phyloP scores from a whole-genome alignment of 1,140 invertebrate species.

The Chelonus insularis region DNA sequence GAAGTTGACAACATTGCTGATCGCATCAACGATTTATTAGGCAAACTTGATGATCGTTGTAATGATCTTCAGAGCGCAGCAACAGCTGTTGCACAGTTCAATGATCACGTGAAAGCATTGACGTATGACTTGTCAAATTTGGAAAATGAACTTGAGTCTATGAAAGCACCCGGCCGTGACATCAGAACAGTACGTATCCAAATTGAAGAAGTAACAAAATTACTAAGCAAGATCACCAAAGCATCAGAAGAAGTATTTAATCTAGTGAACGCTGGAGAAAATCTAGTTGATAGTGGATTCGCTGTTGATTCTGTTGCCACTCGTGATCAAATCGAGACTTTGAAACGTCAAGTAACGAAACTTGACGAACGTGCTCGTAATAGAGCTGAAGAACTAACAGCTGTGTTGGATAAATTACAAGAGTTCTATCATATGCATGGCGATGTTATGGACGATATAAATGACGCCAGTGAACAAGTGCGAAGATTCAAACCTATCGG shows the following conservation, averaged over 20 bases:
- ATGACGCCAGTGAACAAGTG: conserved; percentile 75
- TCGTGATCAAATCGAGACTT: conserved; percentile 76
- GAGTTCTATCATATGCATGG: conserved; percentile 81
- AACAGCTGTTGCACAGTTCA: conserved; percentile 83
- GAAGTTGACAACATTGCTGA: conserved; percentile 79
- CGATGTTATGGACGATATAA: conserved; percentile 75
- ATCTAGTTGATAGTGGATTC: conserved; percentile 80
- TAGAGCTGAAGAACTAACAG: conserved; percentile 77
- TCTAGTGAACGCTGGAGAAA: conserved; percentile 73
- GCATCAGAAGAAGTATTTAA: conserved; percentile 71
- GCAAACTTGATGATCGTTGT: conserved; percentile 77
- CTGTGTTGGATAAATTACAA: conserved; percentile 75
- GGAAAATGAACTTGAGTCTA: conserved; percentile 81
- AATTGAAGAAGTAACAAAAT: conserved; percentile 75
- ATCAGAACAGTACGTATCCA: conserved; percentile 83
- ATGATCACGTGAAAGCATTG: conserved; percentile 80
- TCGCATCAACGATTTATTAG: conserved; percentile 76
- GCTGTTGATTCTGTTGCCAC: conserved; percentile 79
- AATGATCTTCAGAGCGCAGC: conserved; percentile 84
- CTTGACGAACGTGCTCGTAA: conserved; percentile 76
- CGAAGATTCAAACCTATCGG: conserved; percentile 82
- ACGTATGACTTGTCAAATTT: conserved; percentile 75
- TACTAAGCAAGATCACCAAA: conserved; percentile 70
- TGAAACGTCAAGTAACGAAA: conserved; percentile 77
- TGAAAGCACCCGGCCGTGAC: conserved; percentile 85